These are phyloP conservation scores for Erebia epiphron DNA, from an alignment of 2,888 invertebrate species.

Conservation along the genomic window DNA sequence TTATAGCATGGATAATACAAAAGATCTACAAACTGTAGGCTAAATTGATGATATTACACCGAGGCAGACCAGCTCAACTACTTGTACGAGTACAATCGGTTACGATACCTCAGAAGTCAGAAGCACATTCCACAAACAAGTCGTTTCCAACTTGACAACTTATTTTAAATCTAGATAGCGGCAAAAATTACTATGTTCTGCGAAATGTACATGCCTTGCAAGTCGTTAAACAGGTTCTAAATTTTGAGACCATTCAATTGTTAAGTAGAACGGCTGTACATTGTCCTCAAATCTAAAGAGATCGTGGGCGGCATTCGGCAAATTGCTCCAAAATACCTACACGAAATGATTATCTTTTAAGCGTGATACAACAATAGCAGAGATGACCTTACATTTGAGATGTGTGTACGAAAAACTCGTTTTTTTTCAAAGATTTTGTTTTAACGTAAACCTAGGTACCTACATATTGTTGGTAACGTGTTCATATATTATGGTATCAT, in stretches of 20 bases:
- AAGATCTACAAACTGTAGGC: not conserved
- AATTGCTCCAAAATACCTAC: conserved; percentile 71
- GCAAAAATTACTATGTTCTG: conserved; percentile 21
- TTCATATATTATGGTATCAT: too few species aligned
- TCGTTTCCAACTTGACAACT: not conserved
- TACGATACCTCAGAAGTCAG: not conserved
- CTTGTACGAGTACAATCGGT: not conserved
- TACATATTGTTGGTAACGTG: too few species aligned
- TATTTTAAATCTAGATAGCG: conserved; percentile 12
- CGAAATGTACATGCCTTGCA: conserved; percentile 18
- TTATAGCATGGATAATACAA: not conserved
- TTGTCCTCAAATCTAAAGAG: conserved; percentile 40
- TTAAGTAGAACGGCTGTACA: conserved; percentile 35
- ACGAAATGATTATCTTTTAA: conserved; percentile 74
- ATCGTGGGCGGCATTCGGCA: conserved; percentile 62
- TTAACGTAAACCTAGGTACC: not conserved
- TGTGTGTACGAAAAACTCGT: conserved; percentile 53
- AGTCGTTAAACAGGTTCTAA: conserved; percentile 33
- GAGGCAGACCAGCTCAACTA: not conserved
- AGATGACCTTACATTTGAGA: conserved; percentile 70
- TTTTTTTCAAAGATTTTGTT: conserved; percentile 2
- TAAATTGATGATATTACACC: not conserved
- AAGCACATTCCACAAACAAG: not conserved
- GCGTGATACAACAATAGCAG: conserved; percentile 72
- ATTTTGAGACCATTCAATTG: conserved; percentile 33